phyloP scores from a whole-genome alignment of 2,113 vertebrate species.

The Eclectus roratus region DNA sequence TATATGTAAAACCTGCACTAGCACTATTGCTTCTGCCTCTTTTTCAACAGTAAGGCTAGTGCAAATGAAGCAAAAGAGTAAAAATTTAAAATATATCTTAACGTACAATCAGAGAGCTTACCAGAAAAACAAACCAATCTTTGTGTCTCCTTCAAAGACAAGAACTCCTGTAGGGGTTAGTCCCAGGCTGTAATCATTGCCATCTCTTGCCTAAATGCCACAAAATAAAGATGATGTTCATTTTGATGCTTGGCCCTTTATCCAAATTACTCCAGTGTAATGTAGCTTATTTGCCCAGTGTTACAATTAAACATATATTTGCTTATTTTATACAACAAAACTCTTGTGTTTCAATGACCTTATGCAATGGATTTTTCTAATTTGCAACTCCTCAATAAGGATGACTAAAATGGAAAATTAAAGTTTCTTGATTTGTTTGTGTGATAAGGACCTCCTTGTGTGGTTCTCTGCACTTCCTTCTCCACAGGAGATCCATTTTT shows the following conservation, averaged over 20 bases:
- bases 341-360: background rate
- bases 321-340: background rate
- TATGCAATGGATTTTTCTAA: background rate
- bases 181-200: conserved; percentile 97
- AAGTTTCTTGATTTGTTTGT: background rate
- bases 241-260: background rate
- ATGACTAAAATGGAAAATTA: background rate
- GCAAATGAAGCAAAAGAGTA: background rate
- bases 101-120: conserved; percentile 51
- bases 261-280: background rate
- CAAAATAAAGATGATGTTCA: conserved; percentile 13
- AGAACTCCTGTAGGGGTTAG: conserved; percentile 96
- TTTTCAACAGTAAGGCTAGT: background rate
- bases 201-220: conserved; percentile 87
- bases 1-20: background rate
- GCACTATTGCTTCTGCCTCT: background rate
- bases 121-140: conserved; percentile 99
- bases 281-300: background rate
- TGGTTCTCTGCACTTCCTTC: background rate
- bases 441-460: background rate
- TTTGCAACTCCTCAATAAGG: background rate
- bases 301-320: background rate
- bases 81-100: background rate
- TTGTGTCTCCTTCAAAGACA: conserved; percentile 97
- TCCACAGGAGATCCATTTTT: background rate